phyloP scores from a whole-genome alignment of 2,113 vertebrate species.

The Hippoglossus stenolepis region DNA sequence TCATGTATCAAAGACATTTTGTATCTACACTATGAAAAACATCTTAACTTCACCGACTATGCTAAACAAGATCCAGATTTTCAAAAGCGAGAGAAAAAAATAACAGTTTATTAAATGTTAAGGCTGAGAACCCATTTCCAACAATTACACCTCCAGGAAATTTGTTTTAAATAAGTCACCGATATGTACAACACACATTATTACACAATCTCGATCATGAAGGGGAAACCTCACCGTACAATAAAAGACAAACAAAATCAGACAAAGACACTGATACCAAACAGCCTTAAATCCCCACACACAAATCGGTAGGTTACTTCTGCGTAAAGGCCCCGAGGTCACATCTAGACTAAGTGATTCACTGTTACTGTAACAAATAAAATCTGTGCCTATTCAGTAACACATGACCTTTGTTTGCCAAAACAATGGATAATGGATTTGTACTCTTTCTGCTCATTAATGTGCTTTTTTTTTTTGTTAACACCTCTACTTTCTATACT shows the following conservation, averaged over 20 bases:
- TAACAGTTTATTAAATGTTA: conserved; percentile 54
- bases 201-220: conserved; percentile 24
- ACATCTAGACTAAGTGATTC: conserved; percentile 2
- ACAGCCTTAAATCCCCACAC: conserved; percentile 22
- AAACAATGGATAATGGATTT: conserved; percentile 13
- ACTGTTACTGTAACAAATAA: conserved; percentile 7
- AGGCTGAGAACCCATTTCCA: conserved; percentile 13
- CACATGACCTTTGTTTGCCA: conserved; percentile 5
- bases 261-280: conserved; percentile 11
- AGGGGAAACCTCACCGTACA: conserved; percentile 30
- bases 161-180: conserved; percentile 49
- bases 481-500: conserved; percentile 11
- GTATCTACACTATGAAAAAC: not conserved
- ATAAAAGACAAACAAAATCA: not conserved
- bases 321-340: conserved; percentile 38
- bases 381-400: conserved; percentile 17
- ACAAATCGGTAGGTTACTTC: conserved; percentile 7
- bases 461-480: conserved; percentile 13
- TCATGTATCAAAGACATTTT: not conserved
- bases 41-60: not conserved
- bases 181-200: conserved; percentile 53
- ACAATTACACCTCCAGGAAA: conserved; percentile 28
- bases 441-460: conserved; percentile 65
- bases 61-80: not conserved
- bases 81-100: conserved; percentile 14